Evolutionary conservation across 2,888 invertebrate genomes (phyloP).

Genomic region (Eumacrocentrus americanus): DNA sequence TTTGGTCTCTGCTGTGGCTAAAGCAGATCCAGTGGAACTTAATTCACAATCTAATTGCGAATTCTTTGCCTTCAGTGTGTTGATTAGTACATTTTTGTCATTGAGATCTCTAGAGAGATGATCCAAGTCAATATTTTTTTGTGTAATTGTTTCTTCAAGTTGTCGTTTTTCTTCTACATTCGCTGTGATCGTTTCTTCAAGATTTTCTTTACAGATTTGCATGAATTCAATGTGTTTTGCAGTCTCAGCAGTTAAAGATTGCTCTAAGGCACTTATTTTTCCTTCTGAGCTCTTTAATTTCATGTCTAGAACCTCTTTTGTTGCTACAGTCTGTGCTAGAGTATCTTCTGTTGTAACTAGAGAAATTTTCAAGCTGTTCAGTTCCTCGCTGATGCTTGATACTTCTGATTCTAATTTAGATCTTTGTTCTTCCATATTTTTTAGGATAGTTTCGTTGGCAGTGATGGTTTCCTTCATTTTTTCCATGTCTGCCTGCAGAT

Average conservation of each 20-base stretch:
- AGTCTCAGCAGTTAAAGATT: not conserved
- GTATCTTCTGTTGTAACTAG: constrained; percentile 14
- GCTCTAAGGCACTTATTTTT: constrained; percentile 1
- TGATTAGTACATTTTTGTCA: not conserved
- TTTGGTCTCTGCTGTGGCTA: constrained; percentile 43
- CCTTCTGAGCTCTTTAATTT: constrained; percentile 1
- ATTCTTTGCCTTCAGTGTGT: not conserved
- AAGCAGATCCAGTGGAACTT: constrained; percentile 28
- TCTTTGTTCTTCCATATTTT: constrained; percentile 14
- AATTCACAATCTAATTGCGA: not conserved
- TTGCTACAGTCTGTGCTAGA: not conserved
- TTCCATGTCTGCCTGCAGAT: constrained; percentile 12
- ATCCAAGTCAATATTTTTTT: constrained; percentile 43
- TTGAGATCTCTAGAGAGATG: constrained; percentile 32
- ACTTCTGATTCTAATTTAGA: constrained; percentile 9
- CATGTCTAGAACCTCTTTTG: constrained; percentile 16
- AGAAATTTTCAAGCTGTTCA: constrained; percentile 10
- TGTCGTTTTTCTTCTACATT: constrained; percentile 38
- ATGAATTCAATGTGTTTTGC: not conserved
- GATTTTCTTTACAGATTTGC: not conserved
- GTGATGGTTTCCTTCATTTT: constrained; percentile 2
- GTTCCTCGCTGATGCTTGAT: constrained; percentile 3
- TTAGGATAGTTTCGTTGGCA: not conserved
- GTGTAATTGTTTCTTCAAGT: constrained; percentile 41
- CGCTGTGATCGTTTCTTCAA: constrained; percentile 1